Conservation (phyloP, 2,113 vertebrate species). For the Cisticola juncidis region DNA sequence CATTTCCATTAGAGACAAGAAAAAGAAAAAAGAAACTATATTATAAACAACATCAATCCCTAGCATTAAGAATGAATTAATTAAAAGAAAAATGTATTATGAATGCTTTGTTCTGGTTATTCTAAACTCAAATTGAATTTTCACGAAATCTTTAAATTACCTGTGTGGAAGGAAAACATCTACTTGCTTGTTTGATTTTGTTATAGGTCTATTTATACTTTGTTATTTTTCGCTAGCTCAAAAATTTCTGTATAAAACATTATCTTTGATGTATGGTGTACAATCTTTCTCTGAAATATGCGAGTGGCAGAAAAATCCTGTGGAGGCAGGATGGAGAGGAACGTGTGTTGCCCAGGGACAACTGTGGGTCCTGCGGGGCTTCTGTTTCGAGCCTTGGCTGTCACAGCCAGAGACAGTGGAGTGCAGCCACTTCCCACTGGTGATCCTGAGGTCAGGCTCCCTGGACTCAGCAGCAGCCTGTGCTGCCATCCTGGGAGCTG, state of each 20-base stretch:
- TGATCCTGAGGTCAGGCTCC: neutral
- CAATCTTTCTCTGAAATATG: neutral
- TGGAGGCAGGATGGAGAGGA: neutral
- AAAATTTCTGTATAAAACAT: neutral
- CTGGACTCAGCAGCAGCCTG: too few relatives aligned
- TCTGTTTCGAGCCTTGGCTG: neutral
- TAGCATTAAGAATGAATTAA: neutral
- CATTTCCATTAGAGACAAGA: neutral
- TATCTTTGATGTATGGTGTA: rapidly evolving
- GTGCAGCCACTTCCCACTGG: neutral
- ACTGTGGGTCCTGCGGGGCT: rapidly evolving
- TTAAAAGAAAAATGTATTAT: neutral
- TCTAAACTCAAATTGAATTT: neutral
- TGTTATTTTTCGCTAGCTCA: neutral
- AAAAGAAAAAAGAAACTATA: neutral
- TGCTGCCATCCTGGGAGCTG: neutral
- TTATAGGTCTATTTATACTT: neutral
- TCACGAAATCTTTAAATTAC: conserved; percentile 1
- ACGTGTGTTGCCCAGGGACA: rapidly evolving
- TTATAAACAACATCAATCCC: neutral
- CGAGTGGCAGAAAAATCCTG: neutral
- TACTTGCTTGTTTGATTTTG: conserved; percentile 3
- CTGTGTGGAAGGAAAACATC: neutral
- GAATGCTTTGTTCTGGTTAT: neutral
- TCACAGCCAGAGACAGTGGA: rapidly evolving